Base-by-base conservation (phyloP, 2,888 invertebrate species). In the Noctua comes region DNA sequence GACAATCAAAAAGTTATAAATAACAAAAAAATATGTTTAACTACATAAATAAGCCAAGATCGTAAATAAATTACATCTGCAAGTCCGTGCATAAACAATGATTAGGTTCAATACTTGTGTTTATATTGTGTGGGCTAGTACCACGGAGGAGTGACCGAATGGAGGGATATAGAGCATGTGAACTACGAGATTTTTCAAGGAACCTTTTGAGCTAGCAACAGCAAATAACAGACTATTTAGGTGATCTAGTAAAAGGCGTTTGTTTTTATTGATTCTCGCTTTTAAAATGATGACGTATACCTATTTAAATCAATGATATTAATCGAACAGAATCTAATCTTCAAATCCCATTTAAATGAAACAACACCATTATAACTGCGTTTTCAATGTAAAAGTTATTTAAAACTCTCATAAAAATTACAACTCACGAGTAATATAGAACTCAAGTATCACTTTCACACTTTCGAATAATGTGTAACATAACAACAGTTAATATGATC, bases 101-200 rank as follows among this genome's bases (percentile, higher is more conserved):
- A 78, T 86, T 86, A 82, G 62, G 73, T 86, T 59, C 84, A 86
- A 86, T 86, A 86, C 86, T 73, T 70, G 78, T 86, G 73, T 65
- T 31, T 82, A 69, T 74, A 72, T 66, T 78, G 84, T 86, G 86
- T 83, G 86, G 83, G 77, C 48, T 64, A 84, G 40, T 5, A 16
- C 7, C 69, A 73, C 40, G 13, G 86, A 82, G 7, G 4, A 62
- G 6, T 16, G 0, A 69, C 27, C 2, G 24, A 62, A 69, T 77
- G 68, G 48, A 84, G 54, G 1, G n/a, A 1, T 57, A 21, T 0
- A 24, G 7, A 3, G 13, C 16, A 21, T 11, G 27, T 2, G 13
- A 18, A 40, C 4, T 3, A 11, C 5, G n/a, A 1, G 16, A 27
- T 7, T 0, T 10, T 21, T n/a, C 16, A 8, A 13, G 21, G 8